phyloP scores from a whole-genome alignment of 2,888 invertebrate species.

The Microplitis deprimator region DNA sequence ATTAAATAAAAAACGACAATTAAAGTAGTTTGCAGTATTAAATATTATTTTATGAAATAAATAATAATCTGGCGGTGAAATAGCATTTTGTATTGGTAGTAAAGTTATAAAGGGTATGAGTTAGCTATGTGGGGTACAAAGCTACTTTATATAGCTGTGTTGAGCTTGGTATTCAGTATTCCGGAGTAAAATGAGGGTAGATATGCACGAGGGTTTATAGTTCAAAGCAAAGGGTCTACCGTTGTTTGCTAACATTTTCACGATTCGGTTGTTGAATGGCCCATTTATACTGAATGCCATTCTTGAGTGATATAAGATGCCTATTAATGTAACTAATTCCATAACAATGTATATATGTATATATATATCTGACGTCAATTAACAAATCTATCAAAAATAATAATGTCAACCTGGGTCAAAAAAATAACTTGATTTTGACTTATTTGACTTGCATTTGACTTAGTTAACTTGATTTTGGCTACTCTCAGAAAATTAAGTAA shows the following conservation, averaged over 20 bases:
- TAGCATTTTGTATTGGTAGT: neutral
- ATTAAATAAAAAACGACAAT: neutral
- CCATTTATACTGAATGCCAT: constrained; percentile 49
- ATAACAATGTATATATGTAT: neutral
- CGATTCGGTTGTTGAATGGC: constrained; percentile 45
- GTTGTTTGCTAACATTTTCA: constrained; percentile 44
- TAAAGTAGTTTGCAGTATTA: neutral
- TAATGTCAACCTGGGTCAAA: no score
- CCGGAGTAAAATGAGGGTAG: neutral
- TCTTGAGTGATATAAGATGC: constrained; percentile 9
- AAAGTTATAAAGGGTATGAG: neutral
- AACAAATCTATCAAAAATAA: no score
- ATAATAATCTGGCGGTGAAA: neutral
- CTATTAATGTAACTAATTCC: neutral
- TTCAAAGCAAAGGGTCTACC: constrained; percentile 27
- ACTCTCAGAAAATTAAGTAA: no score
- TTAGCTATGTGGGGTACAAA: neutral
- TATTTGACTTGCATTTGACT: no score
- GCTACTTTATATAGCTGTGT: neutral
- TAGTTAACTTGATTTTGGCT: no score
- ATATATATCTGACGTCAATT: no score
- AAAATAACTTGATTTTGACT: no score
- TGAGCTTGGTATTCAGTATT: neutral
- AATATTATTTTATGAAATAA: neutral
- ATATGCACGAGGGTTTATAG: constrained; percentile 15